These are phyloP conservation scores for Tetanocera ferruginea DNA, from an alignment of 2,888 invertebrate species.

Conservation along the genomic window DNA sequence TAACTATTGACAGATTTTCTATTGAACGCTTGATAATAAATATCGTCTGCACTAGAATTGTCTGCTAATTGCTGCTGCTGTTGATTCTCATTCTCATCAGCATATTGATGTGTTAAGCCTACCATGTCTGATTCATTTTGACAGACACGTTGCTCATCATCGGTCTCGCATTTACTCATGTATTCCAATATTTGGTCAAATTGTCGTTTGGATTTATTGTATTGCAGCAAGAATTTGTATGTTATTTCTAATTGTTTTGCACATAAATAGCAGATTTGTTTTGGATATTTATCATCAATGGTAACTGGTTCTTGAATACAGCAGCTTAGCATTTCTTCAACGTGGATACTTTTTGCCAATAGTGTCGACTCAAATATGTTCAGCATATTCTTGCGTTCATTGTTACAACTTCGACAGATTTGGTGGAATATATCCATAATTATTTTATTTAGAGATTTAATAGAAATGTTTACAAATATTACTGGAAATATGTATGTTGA, in stretches of 20 bases:
- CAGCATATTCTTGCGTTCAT: constrained; percentile 50
- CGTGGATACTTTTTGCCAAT: neutral
- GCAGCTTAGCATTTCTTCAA: constrained; percentile 41
- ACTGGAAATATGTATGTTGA: too few relatives aligned
- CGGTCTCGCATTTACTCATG: constrained; percentile 8
- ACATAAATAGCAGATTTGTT: constrained; percentile 60
- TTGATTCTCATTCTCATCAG: neutral
- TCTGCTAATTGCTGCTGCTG: neutral
- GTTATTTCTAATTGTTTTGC: constrained; percentile 56
- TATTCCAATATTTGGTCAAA: constrained; percentile 52
- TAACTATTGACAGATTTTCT: neutral
- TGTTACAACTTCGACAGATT: constrained; percentile 57
- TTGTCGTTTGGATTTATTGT: constrained; percentile 54
- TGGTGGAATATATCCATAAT: constrained; percentile 57
- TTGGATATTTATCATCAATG: constrained; percentile 56
- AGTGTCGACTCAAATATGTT: constrained; percentile 48
- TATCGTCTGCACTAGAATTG: neutral
- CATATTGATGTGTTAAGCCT: neutral
- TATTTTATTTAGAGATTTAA: neutral
- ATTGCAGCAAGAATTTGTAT: constrained; percentile 58
- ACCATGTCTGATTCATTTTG: neutral
- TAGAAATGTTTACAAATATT: too few relatives aligned
- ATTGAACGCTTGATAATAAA: neutral
- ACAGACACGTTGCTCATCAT: neutral
- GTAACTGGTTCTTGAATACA: constrained; percentile 44